Evolutionary conservation across 2,113 vertebrate species (phyloP).

Genomic region (Sapayoa aenigma): DNA sequence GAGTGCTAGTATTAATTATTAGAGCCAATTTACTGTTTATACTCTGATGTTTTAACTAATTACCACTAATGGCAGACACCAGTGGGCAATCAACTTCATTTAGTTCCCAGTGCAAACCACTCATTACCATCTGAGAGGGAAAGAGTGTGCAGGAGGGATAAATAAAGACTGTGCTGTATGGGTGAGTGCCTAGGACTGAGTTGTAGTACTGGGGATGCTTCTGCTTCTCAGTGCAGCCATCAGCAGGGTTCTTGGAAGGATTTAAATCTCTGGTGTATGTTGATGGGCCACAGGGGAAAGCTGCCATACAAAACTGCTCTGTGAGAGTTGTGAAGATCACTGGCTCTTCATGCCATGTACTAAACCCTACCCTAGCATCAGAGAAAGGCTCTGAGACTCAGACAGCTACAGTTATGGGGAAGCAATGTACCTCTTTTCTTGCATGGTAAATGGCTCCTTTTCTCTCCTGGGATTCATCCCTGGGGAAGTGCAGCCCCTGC

Average conservation of each 20-base stretch:
- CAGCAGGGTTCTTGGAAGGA: background rate
- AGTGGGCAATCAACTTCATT: conserved; percentile 95
- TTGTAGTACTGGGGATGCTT: background rate
- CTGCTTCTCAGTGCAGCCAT: background rate
- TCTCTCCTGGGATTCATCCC: background rate
- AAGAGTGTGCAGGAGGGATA: background rate
- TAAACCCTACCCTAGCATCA: background rate
- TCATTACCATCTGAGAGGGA: conserved; percentile 69
- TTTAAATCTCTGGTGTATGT: background rate
- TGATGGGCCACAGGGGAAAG: background rate
- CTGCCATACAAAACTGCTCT: background rate
- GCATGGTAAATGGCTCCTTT: background rate
- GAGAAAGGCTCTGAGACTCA: background rate
- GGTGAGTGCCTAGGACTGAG: background rate
- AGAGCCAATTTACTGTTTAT: conserved; percentile 99
- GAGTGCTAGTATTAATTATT: conserved; percentile 98
- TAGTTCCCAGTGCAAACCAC: conserved; percentile 86
- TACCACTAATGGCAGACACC: conserved; percentile 96
- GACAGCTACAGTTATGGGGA: background rate
- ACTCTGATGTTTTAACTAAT: conserved; percentile 99
- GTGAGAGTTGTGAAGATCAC: background rate
- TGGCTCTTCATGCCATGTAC: background rate
- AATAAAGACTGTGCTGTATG: background rate
- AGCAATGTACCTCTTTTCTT: background rate
- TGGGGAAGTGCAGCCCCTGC: background rate